Conservation (phyloP, 2,888 invertebrate species). For the Tuberolachnus salignus region DNA sequence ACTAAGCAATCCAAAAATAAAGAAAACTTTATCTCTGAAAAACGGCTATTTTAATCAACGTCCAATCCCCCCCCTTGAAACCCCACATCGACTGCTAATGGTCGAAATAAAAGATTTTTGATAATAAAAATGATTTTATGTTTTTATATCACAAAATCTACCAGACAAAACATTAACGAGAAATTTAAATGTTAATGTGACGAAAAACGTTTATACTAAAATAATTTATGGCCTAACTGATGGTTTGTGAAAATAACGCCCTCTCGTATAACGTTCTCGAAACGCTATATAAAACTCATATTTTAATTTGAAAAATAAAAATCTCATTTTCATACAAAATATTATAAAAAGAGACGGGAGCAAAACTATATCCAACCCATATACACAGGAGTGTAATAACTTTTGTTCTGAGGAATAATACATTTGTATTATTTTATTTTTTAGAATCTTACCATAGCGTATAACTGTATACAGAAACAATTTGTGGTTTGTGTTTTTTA, state of each 20-base stretch:
- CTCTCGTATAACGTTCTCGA: conserved; percentile 9
- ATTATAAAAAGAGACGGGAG: not conserved
- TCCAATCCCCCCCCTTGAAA: not conserved
- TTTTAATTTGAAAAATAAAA: conserved; percentile 11
- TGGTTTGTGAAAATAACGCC: conserved; percentile 21
- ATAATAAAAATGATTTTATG: conserved; percentile 26
- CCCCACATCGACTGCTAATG: not conserved
- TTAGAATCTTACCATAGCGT: no score
- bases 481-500: no score
- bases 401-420: no score
- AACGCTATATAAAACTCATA: conserved; percentile 22
- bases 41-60: conserved; percentile 31
- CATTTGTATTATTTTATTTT: no score
- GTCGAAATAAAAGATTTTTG: conserved; percentile 9
- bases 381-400: no score
- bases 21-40: no score
- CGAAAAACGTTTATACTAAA: conserved; percentile 28
- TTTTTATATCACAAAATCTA: conserved; percentile 21
- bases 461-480: no score
- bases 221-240: conserved; percentile 42
- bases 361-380: not conserved
- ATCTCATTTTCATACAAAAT: conserved; percentile 4
- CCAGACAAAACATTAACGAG: conserved; percentile 43
- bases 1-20: no score
- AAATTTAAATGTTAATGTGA: conserved; percentile 51